Percentiles rank a stretch among this genome's conserved stretches.
phyloP scores from a whole-genome alignment of 2,888 invertebrate species.

The Tridacna gigas region DNA sequence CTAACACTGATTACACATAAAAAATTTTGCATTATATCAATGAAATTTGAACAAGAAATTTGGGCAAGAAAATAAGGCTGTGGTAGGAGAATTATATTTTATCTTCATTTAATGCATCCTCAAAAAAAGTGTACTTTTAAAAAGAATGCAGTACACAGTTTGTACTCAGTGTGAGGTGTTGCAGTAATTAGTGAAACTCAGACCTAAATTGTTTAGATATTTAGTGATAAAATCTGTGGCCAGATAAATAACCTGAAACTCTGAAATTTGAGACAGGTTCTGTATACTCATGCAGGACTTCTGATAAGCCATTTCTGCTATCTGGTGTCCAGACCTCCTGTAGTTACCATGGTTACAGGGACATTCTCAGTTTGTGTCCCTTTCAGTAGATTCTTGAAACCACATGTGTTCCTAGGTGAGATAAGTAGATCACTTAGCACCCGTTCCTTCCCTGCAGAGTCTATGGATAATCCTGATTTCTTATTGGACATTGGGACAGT shows the following conservation, averaged over 20 bases:
- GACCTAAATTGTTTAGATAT: constrained; percentile 7
- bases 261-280: constrained; percentile 13
- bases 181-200: constrained; percentile 26
- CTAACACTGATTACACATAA: no score
- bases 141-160: no score
- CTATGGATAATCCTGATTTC: constrained; percentile 11
- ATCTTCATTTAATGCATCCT: no score
- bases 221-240: constrained; percentile 18
- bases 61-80: no score
- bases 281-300: constrained; percentile 19
- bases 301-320: constrained; percentile 20
- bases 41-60: no score
- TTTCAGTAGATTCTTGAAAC: background rate
- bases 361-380: constrained; percentile 28
- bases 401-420: constrained; percentile 6
- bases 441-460: background rate
- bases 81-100: no score
- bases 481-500: constrained; percentile 58
- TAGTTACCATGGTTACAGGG: constrained; percentile 22
- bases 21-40: no score
- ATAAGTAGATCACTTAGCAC: constrained; percentile 9
- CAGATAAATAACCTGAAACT: constrained; percentile 5
- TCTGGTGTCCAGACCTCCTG: constrained; percentile 21
- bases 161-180: no score
- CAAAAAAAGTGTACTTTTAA: no score